phyloP scores from a whole-genome alignment of 2,113 vertebrate species.

The Glareola pratincola region DNA sequence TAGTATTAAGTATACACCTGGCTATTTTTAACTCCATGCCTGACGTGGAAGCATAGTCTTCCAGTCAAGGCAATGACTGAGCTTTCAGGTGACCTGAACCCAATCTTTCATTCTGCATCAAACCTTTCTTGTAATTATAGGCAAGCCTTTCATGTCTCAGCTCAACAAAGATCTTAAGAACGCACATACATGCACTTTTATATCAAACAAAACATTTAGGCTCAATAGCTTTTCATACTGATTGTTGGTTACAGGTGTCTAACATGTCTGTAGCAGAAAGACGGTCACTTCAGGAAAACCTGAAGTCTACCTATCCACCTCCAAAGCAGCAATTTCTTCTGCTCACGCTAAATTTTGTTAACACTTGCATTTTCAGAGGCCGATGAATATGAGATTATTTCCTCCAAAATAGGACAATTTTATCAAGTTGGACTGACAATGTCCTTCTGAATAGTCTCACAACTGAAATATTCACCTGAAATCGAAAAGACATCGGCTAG shows the following conservation, averaged over 20 bases:
- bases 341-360: neutral
- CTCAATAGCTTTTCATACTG: neutral
- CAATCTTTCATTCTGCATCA: neutral
- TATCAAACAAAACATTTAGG: neutral
- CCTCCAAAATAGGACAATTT: neutral
- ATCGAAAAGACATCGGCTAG: neutral
- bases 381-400: neutral
- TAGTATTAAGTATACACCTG: neutral
- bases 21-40: neutral
- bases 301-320: neutral
- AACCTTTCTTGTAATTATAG: neutral
- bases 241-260: neutral
- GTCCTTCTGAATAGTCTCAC: neutral
- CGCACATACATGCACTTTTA: neutral
- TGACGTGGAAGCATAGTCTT: neutral
- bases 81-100: neutral
- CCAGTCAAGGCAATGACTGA: neutral
- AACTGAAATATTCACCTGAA: neutral
- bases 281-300: neutral
- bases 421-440: neutral
- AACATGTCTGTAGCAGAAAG: neutral
- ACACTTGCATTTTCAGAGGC: neutral
- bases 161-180: neutral
- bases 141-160: neutral
- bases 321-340: neutral